phyloP scores from a whole-genome alignment of 2,888 invertebrate genomes.

The Coenonympha glycerion region DNA sequence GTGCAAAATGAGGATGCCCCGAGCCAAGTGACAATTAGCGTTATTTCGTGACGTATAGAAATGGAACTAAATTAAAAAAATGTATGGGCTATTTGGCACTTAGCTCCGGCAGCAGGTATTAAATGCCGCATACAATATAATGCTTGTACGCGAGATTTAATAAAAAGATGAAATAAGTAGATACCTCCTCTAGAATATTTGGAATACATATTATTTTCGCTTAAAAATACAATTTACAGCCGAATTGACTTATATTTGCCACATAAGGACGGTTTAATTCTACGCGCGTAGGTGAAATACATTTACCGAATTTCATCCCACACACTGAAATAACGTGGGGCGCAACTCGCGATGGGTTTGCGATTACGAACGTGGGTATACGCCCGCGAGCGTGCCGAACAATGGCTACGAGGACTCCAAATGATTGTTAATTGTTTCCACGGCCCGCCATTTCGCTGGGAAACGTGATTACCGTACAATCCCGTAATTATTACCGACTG shows the following conservation, averaged over 20 bases:
- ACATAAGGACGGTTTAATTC: not conserved
- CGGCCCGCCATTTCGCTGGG: constrained; percentile 34
- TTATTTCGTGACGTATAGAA: no score
- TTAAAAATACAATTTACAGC: no score
- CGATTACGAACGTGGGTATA: not conserved
- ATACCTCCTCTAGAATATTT: no score
- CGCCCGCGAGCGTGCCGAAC: not conserved
- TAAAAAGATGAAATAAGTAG: no score
- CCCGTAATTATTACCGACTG: constrained; percentile 26
- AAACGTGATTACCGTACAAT: constrained; percentile 50
- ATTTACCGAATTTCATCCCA: not conserved
- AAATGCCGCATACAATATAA: no score
- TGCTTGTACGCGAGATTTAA: no score
- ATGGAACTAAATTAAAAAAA: no score
- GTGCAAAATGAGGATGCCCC: no score
- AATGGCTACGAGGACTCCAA: constrained; percentile 19
- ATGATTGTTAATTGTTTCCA: constrained; percentile 36
- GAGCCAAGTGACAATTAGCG: no score
- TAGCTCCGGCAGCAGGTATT: no score
- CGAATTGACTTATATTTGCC: not conserved
- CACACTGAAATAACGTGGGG: not conserved
- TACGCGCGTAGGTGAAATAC: not conserved
- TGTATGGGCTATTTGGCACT: no score
- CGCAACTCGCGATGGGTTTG: not conserved
- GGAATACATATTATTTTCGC: no score